Evolutionary conservation across 2,888 invertebrate species (phyloP).

Genomic region (Timandra comae): DNA sequence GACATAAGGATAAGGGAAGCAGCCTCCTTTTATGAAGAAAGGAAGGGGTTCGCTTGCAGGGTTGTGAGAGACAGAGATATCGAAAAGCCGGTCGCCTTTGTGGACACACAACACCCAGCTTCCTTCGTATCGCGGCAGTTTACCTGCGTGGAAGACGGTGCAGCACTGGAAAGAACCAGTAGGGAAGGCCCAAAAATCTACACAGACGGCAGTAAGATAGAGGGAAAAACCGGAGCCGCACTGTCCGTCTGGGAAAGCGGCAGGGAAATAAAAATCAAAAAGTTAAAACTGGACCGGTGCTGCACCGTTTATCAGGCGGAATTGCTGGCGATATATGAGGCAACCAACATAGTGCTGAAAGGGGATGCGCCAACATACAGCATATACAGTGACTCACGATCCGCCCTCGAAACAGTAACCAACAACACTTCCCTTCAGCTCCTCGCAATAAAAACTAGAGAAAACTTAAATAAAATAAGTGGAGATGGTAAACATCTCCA

Average conservation of each 20-base stretch:
- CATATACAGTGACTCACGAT: constrained; percentile 11
- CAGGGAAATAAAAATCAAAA: constrained; percentile 3
- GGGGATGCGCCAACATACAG: background rate
- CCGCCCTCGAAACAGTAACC: constrained; percentile 5
- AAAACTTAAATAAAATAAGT: background rate
- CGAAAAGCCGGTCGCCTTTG: constrained; percentile 4
- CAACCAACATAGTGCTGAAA: background rate
- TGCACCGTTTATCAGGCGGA: constrained; percentile 20
- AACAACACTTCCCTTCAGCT: constrained; percentile 5
- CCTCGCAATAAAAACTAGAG: constrained; percentile 5
- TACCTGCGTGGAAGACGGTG: constrained; percentile 5
- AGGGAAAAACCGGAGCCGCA: constrained; percentile 15
- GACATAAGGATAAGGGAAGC: constrained; percentile 16
- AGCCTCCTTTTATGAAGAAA: constrained; percentile 14
- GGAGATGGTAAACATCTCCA: background rate
- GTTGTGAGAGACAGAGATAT: constrained; percentile 12
- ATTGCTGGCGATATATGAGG: constrained; percentile 10
- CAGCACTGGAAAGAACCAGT: background rate
- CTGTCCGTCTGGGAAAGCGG: constrained; percentile 13
- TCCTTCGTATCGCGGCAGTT: background rate
- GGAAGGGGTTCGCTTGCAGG: constrained; percentile 7
- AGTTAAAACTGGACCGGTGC: background rate
- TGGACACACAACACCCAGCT: constrained; percentile 11
- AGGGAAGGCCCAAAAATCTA: constrained; percentile 2
- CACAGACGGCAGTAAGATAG: constrained; percentile 18